Base-by-base conservation (phyloP, 64 coral and sea anemone genomes). In the Montipora foliosa region DNA sequence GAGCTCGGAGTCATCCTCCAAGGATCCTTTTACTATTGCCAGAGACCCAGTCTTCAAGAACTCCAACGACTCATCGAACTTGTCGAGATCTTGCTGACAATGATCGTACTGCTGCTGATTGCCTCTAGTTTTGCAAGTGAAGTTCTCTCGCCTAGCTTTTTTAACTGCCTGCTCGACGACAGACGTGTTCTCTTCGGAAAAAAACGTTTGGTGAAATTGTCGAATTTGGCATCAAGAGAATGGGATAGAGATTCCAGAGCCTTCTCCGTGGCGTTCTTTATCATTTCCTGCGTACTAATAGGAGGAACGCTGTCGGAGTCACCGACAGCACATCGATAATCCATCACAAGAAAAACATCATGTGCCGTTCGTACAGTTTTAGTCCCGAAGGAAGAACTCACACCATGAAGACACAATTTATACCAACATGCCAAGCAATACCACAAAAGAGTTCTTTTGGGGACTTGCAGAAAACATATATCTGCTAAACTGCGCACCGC, bases 1-100 rank as follows among this genome's bases (percentile, higher is more conserved):
- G 7, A 87, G 75, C 29, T 77, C 17, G 6, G 88, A 73, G 53
- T 74, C 88, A 50, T 89, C 88, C 64, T 89, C 73, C 72, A 90
- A 58, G 8, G 75, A 64, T 55, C 25, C 3, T 53, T 79, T 90
- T 16, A 79, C 44, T 66, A 37, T 79, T 55, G 4, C 64, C 75
- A 77, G 57, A 8, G 78, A 77, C 21, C 77, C 57, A 49, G 76
- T 3, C 80, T 81, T 91, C 25, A 91, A 47, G 60, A 25, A 45
- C 16, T 91, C 77, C 8, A 5, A 45, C 6, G 59, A 71, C 2
- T 80, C 66, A 37, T 91, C 89, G 47, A 91, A 91, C 77, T 80
- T 81, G 25, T 72, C 77, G 60, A 79, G 89, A 81, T 50, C 53
- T 47, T 59, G 22, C 64, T 37, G 37, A 37, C 37, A 37, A 37